Percentiles rank a stretch among this genome's conserved stretches.
These are phyloP conservation scores for Falco columbarius DNA, from an alignment of 2,797 vertebrate species.

Conservation along the genomic window DNA sequence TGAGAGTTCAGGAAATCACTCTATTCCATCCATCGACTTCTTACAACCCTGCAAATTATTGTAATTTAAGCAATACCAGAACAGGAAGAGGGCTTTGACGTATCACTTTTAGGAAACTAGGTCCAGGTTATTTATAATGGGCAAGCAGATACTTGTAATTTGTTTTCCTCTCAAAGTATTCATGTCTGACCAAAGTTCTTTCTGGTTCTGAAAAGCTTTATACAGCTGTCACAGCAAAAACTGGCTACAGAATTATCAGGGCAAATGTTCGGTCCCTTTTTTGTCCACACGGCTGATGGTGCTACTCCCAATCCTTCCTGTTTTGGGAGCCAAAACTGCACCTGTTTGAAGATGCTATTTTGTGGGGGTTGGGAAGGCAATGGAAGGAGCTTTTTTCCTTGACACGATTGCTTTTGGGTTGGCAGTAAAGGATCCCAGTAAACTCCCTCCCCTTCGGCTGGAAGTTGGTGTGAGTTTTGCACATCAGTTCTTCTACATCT, in stretches of 20 bases:
- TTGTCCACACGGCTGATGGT: neutral
- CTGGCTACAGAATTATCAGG: neutral
- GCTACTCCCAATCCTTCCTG: neutral
- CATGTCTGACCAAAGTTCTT: neutral
- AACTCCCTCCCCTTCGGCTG: neutral
- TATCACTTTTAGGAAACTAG: constrained; percentile 11
- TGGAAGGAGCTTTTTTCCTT: neutral
- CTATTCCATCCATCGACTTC: constrained; percentile 2
- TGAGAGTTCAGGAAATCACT: constrained; percentile 44
- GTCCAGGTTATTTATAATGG: neutral
- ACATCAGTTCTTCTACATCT: neutral
- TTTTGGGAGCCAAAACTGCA: neutral
- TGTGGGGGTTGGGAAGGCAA: neutral
- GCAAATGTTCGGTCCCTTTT: neutral
- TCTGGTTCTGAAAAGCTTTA: neutral
- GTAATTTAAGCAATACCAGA: neutral
- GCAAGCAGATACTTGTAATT: neutral
- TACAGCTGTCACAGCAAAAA: neutral
- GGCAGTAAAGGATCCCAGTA: neutral
- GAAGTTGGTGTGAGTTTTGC: neutral
- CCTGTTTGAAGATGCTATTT: neutral
- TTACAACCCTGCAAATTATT: constrained; percentile 44
- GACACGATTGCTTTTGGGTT: neutral
- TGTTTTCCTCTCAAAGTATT: neutral
- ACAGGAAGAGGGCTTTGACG: neutral